Evolutionary conservation across 2,113 vertebrate genomes (phyloP).

Genomic region (Cebidichthys violaceus): DNA sequence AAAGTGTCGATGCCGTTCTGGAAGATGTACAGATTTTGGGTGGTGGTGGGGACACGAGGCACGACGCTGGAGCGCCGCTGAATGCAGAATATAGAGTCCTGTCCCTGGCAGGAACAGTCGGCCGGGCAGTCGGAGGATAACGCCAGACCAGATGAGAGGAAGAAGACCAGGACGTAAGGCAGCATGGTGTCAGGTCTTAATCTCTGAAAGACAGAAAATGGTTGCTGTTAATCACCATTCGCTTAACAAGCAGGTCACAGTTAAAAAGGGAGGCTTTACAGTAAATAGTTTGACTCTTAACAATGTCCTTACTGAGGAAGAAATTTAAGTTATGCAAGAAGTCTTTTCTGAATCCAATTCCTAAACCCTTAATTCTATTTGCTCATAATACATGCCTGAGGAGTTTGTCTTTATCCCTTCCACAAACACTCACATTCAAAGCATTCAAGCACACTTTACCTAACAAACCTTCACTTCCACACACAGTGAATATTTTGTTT

Average conservation of each 20-base stretch:
- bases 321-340: background rate
- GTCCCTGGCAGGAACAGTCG: constrained; percentile 62
- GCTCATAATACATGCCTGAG: background rate
- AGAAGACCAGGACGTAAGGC: constrained; percentile 57
- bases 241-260: background rate
- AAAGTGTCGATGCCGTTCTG: constrained; percentile 87
- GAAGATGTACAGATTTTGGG: constrained; percentile 87
- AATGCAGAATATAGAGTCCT: constrained; percentile 74
- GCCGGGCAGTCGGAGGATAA: constrained; percentile 74
- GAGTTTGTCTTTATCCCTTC: background rate
- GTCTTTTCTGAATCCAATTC: background rate
- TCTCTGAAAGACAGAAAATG: constrained; percentile 65
- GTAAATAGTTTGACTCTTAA: background rate
- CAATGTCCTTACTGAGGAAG: background rate
- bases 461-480: background rate
- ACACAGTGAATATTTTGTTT: background rate
- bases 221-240: constrained; percentile 12
- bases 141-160: constrained; percentile 61
- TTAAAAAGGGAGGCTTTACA: constrained; percentile 5
- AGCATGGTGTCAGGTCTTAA: constrained; percentile 64
- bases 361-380: background rate
- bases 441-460: background rate
- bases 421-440: background rate
- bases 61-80: constrained; percentile 69
- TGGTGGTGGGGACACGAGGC: constrained; percentile 85